Base-by-base conservation (phyloP, 2,113 vertebrate species). In the Syngnathus typhle region DNA sequence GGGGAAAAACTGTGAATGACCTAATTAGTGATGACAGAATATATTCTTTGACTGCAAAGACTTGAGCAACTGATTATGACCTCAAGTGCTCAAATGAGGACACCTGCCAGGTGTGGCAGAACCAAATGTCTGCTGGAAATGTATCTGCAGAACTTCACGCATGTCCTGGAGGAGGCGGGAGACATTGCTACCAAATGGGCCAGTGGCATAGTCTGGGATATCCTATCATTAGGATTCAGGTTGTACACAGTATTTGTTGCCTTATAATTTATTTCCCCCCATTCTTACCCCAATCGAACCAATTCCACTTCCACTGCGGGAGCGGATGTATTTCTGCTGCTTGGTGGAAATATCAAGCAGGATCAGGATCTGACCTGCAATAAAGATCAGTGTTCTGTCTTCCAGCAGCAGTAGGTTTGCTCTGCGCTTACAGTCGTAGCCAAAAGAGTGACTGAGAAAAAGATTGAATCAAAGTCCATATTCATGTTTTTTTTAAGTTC, bases 331-430 rank as follows among this genome's bases (percentile, higher is more conserved):
- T n/a, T 16, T 83, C 79, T 98, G 95, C 67, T 88, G 72, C 67
- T 88, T 90, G 39, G 85, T 92, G 83, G 60, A 84, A 64, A 96
- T 16, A 37, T 96, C 74, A 74, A 95, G 74, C 32, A 99, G 60
- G 41, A 98, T 62, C 21, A 95, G 73, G 10, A 94, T 74, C 74
- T 95, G 95, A 5, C 97, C 97, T n/a, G 96, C 96, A 19, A 97
- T 76, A 23, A 93, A 98, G 6, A 91, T 19, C 68, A 95, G 32
- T 0, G 90, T 95, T 3, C 52, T 68, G 56, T 81, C 87, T 51
- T 98, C 93, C 82, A 98, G 82, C 61, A 93, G 73, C 56, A 93
- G 91, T 27, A 99, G 89, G 79, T 98, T 99, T 39, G 82, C 89
- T 27, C 91, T 85, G 77, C 88, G 94, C 16, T 68, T 85, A 55